Evolutionary conservation across 1,140 invertebrate species (phyloP).

Genomic region (Tetranychus urticae): DNA sequence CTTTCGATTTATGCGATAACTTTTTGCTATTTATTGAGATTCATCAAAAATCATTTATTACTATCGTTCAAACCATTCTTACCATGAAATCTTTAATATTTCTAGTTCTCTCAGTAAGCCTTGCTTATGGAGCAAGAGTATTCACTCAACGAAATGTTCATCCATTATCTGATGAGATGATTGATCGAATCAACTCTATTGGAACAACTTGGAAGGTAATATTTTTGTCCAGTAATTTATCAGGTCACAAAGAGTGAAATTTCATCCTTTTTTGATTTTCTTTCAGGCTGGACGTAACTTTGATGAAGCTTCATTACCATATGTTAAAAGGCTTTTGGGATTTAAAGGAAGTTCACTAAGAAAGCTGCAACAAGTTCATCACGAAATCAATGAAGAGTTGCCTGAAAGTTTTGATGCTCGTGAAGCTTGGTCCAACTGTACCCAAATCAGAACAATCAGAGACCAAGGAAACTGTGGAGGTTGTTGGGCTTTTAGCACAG

Average conservation of each 20-base stretch:
- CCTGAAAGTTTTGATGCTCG: constrained; percentile 56
- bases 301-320: constrained; percentile 18
- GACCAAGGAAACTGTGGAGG: constrained; percentile 40
- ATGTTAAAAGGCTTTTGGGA: constrained; percentile 41
- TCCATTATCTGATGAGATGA: constrained; percentile 15
- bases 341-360: constrained; percentile 30
- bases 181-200: constrained; percentile 9
- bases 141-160: neutral
- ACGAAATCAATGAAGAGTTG: constrained; percentile 19
- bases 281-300: neutral
- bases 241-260: neutral
- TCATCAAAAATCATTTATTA: too few species aligned
- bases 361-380: constrained; percentile 17
- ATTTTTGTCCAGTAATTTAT: neutral
- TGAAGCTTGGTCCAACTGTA: constrained; percentile 55
- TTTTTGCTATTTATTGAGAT: too few species aligned
- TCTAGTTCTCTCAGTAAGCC: too few species aligned
- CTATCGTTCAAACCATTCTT: too few species aligned
- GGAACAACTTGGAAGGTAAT: neutral
- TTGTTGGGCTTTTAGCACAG: constrained; percentile 8
- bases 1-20: too few species aligned
- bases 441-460: constrained; percentile 46
- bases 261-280: neutral
- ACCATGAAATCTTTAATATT: too few species aligned
- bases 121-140: too few species aligned